These are phyloP conservation scores for Trichechus manatus DNA, from an alignment of 2,113 vertebrate species.

Conservation along the genomic window DNA sequence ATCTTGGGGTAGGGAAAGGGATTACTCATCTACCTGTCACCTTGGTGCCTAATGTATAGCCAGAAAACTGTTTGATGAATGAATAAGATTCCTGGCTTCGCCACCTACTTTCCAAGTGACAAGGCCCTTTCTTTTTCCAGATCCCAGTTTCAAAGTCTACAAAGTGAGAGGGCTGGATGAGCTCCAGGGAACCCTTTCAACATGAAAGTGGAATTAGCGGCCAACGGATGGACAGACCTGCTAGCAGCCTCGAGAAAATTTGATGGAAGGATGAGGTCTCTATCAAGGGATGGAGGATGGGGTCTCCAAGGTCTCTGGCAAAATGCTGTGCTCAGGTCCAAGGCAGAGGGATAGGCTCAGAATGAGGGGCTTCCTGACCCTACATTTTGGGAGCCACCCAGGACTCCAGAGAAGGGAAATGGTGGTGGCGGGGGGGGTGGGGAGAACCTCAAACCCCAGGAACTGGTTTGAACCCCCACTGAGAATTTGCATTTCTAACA, in stretches of 20 bases:
- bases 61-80: not conserved
- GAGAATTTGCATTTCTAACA: too few species aligned
- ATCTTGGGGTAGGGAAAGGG: not conserved
- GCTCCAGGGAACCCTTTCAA: not conserved
- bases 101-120: constrained; percentile 19
- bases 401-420: not conserved
- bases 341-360: not conserved
- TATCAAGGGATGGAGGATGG: not conserved
- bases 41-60: not conserved
- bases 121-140: not conserved
- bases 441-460: too few species aligned
- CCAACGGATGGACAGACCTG: not conserved
- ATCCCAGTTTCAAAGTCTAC: not conserved
- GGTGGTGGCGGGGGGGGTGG: too few species aligned
- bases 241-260: not conserved
- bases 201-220: not conserved
- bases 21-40: not conserved
- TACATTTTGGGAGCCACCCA: not conserved
- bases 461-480: too few species aligned
- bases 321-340: not conserved
- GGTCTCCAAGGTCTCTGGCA: not conserved
- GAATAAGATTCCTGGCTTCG: constrained; percentile 38
- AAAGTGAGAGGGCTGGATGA: not conserved
- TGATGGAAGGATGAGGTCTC: not conserved
- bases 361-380: not conserved